Conservation (phyloP, 2,113 vertebrate genomes). For the human (Homo sapiens) region DNA sequence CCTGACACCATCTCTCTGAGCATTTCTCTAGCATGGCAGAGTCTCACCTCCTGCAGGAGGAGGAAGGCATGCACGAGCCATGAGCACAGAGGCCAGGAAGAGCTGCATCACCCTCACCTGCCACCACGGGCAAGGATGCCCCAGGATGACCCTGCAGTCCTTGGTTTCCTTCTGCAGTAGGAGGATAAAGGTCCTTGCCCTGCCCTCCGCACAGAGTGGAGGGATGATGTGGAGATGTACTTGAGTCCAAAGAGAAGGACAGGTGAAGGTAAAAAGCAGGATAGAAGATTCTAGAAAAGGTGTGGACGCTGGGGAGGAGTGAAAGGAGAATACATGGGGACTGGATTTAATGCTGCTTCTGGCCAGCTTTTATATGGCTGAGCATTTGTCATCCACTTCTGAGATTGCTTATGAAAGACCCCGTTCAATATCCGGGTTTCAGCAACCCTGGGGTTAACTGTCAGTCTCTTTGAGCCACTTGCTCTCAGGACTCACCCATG, state of each 20-base stretch:
- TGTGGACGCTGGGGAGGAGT: background rate
- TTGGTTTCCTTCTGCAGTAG: background rate
- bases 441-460: background rate
- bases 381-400: background rate
- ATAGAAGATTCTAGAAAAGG: background rate
- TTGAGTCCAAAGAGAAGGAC: background rate
- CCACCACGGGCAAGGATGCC: background rate
- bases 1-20: background rate
- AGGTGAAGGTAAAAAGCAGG: background rate
- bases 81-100: background rate
- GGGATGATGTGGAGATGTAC: background rate
- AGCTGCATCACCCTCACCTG: fast-evolving
- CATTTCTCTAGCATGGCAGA: fast-evolving
- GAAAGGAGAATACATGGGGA: fast-evolving
- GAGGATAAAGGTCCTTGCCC: background rate
- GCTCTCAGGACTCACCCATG: background rate
- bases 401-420: background rate
- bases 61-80: fast-evolving
- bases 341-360: background rate
- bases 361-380: background rate
- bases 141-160: background rate
- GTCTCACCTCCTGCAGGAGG: background rate
- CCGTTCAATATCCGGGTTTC: fast-evolving
- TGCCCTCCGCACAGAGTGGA: background rate
- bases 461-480: background rate